Percentiles rank a stretch among this genome's conserved stretches.
These are phyloP conservation scores for Lepeophtheirus salmonis DNA, from an alignment of 1,140 invertebrate genomes.

Conservation along the genomic window DNA sequence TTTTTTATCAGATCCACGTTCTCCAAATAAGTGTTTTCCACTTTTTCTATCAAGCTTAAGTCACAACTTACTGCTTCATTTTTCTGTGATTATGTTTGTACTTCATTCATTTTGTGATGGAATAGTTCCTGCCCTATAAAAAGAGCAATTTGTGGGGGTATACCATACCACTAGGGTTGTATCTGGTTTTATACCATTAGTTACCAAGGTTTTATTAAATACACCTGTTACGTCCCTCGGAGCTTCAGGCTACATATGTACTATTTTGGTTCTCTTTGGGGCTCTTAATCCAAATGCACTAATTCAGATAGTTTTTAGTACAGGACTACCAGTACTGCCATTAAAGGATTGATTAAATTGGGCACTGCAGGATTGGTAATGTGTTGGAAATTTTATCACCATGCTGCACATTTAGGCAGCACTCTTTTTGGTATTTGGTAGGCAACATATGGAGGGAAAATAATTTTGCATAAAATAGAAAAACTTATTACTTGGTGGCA, in stretches of 20 bases:
- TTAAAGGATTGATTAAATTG: conserved; percentile 62
- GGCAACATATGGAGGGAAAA: conserved; percentile 21
- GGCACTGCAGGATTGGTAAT: conserved; percentile 60
- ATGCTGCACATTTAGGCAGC: conserved; percentile 92
- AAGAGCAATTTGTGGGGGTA: conserved; percentile 76
- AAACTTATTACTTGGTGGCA: no score
- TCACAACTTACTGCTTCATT: conserved; percentile 65
- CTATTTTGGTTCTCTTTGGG: conserved; percentile 65
- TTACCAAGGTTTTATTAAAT: conserved; percentile 48
- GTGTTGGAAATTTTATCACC: conserved; percentile 83
- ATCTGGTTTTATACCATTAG: conserved; percentile 62
- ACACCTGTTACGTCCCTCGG: conserved; percentile 58
- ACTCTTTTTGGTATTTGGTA: conserved; percentile 65
- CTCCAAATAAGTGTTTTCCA: conserved; percentile 51
- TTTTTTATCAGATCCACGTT: conserved; percentile 59
- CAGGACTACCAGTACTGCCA: conserved; percentile 58
- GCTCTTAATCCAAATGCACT: conserved; percentile 59
- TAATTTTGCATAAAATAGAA: no score
- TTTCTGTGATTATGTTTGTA: conserved; percentile 87
- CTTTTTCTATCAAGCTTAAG: conserved; percentile 86
- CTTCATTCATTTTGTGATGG: conserved; percentile 52
- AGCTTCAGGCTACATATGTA: conserved; percentile 84
- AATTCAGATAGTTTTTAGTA: conserved; percentile 73
- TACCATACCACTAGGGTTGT: conserved; percentile 72
- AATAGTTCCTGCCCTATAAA: conserved; percentile 50